Conservation (phyloP, 2,888 invertebrate species). For the Eulithis prunata region DNA sequence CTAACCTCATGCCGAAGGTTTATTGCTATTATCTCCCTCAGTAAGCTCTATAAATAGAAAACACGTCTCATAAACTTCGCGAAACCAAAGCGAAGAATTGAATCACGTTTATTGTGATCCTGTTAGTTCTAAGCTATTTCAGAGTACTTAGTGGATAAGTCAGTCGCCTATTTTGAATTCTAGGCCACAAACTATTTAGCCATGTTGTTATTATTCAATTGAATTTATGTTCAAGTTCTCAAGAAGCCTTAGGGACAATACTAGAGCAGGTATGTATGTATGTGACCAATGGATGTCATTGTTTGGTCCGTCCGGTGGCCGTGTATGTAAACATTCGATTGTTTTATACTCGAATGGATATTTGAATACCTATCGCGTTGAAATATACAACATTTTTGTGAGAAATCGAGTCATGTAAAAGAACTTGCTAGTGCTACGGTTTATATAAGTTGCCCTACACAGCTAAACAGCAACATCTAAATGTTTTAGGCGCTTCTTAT, state of each 20-base stretch:
- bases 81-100: background rate
- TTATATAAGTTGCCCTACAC: no score
- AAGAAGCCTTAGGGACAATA: background rate
- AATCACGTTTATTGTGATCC: conserved; percentile 3
- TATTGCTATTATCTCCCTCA: conserved; percentile 1
- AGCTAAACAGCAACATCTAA: no score
- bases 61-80: conserved; percentile 16
- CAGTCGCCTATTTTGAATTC: conserved; percentile 4
- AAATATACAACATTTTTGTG: conserved; percentile 13
- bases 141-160: background rate
- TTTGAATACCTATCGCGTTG: conserved; percentile 14
- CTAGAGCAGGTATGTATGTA: conserved; percentile 1
- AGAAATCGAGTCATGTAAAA: background rate
- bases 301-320: conserved; percentile 19
- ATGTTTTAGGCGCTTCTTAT: no score
- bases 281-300: conserved; percentile 20
- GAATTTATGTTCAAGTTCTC: background rate
- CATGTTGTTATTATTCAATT: background rate
- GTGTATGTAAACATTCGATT: conserved; percentile 31
- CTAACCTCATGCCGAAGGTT: conserved; percentile 12
- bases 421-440: background rate
- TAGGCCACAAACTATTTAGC: background rate
- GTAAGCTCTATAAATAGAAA: conserved; percentile 25
- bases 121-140: conserved; percentile 6
- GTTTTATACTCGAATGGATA: conserved; percentile 21